Evolutionary conservation across 2,113 vertebrate species (phyloP).

Genomic region (Mobula birostris): DNA sequence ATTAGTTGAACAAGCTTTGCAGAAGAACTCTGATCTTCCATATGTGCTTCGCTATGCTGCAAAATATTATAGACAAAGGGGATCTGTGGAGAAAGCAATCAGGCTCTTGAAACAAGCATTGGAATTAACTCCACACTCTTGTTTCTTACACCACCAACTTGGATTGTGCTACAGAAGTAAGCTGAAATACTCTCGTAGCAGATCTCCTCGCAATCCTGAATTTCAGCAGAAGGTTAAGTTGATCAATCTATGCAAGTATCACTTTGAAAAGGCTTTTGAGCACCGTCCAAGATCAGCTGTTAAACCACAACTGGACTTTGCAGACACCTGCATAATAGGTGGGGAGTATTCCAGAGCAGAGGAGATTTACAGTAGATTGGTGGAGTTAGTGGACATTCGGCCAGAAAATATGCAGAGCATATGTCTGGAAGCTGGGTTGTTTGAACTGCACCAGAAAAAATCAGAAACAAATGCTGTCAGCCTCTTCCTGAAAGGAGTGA

Average conservation of each 20-base stretch:
- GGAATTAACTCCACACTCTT: slow-evolving; percentile 38
- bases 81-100: slow-evolving; percentile 38
- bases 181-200: not conserved
- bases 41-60: slow-evolving; percentile 42
- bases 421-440: slow-evolving; percentile 36
- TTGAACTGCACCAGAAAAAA: slow-evolving; percentile 41
- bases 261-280: slow-evolving; percentile 41
- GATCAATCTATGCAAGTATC: slow-evolving; percentile 39
- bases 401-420: not conserved
- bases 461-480: slow-evolving; percentile 34
- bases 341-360: not conserved
- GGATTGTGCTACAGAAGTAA: slow-evolving; percentile 45
- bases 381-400: not conserved
- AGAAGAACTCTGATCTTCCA: slow-evolving; percentile 40
- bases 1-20: slow-evolving; percentile 43
- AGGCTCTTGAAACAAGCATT: slow-evolving; percentile 40
- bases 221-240: not conserved
- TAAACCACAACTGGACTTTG: slow-evolving; percentile 40
- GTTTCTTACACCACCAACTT: slow-evolving; percentile 47
- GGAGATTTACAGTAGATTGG: not conserved
- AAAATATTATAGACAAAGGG: slow-evolving; percentile 40
- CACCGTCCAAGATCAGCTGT: slow-evolving; percentile 39
- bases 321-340: slow-evolving; percentile 37
- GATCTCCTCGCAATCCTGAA: not conserved
- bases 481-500: slow-evolving; percentile 41